Percentiles rank a stretch among this genome's conserved stretches.
These are phyloP conservation scores for Anthoptus insignis DNA, from an alignment of 2,888 invertebrate genomes.

Conservation along the genomic window DNA sequence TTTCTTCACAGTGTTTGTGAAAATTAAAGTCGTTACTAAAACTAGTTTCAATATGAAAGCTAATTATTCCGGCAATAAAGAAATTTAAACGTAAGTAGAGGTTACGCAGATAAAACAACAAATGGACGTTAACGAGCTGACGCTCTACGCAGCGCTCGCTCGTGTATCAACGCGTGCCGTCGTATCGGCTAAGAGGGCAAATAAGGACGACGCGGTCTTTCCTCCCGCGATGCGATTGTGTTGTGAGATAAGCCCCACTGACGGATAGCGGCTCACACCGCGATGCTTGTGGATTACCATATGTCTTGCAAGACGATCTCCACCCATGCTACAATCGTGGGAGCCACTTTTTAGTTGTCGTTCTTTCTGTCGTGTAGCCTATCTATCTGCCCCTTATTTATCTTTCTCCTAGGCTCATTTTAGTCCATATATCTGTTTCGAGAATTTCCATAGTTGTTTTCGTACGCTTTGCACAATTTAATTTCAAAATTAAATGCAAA, in stretches of 20 bases:
- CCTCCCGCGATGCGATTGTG: slow-evolving; percentile 64
- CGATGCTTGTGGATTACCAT: slow-evolving; percentile 29
- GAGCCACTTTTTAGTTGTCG: slow-evolving; percentile 17
- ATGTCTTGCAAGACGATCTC: slow-evolving; percentile 23
- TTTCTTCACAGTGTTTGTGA: background rate
- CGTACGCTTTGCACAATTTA: background rate
- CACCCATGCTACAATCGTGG: slow-evolving; percentile 1
- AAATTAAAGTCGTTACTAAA: too few relatives aligned
- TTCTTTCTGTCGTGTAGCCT: slow-evolving; percentile 11
- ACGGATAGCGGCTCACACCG: slow-evolving; percentile 54
- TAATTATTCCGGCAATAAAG: background rate
- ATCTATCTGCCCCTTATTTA: slow-evolving; percentile 8
- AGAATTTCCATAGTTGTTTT: background rate
- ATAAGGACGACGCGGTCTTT: slow-evolving; percentile 75
- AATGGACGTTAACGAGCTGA: slow-evolving; percentile 8
- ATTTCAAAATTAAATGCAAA: slow-evolving; percentile 6
- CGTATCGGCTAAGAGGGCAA: slow-evolving; percentile 70
- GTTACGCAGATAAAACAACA: background rate
- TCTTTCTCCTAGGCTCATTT: background rate
- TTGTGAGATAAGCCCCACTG: slow-evolving; percentile 56
- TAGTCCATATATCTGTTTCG: background rate
- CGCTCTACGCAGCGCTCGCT: slow-evolving; percentile 27
- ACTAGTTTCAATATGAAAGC: background rate
- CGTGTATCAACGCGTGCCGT: slow-evolving; percentile 52
- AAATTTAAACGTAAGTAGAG: background rate